Conservation (phyloP, 2,888 invertebrate genomes). For the Spisula subtruncata region DNA sequence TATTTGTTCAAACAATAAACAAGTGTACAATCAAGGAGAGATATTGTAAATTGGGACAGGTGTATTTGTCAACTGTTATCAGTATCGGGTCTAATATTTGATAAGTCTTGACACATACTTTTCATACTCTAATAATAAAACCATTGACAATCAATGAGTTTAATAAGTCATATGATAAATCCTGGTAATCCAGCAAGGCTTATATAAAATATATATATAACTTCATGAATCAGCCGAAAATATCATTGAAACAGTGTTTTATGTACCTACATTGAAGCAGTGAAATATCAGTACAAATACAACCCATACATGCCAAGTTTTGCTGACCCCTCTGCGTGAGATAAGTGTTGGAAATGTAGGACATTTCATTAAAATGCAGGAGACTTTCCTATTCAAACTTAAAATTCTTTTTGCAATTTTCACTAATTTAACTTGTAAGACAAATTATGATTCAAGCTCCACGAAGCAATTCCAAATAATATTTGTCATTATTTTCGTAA, state of each 20-base stretch:
- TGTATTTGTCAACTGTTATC: slow-evolving; percentile 15
- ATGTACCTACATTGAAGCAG: no score
- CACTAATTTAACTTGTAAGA: no score
- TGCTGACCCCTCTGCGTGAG: no score
- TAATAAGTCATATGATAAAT: neutral
- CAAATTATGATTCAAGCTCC: no score
- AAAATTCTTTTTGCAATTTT: no score
- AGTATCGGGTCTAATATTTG: neutral
- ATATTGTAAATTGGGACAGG: slow-evolving; percentile 10
- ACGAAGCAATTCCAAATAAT: no score
- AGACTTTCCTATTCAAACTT: no score
- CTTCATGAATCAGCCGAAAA: neutral
- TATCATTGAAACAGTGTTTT: neutral
- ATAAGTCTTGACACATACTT: slow-evolving; percentile 1
- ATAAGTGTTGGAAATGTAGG: no score
- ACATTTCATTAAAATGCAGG: no score
- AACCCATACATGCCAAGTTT: no score
- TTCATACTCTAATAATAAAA: neutral
- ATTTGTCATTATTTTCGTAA: no score
- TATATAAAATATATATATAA: neutral
- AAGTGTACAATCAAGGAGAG: neutral
- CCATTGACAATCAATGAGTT: neutral
- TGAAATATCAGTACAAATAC: no score
- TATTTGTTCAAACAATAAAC: slow-evolving; percentile 19
- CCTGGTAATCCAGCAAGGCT: neutral